phyloP scores from a whole-genome alignment of 2,888 invertebrate genomes.

The Germaria angustata region DNA sequence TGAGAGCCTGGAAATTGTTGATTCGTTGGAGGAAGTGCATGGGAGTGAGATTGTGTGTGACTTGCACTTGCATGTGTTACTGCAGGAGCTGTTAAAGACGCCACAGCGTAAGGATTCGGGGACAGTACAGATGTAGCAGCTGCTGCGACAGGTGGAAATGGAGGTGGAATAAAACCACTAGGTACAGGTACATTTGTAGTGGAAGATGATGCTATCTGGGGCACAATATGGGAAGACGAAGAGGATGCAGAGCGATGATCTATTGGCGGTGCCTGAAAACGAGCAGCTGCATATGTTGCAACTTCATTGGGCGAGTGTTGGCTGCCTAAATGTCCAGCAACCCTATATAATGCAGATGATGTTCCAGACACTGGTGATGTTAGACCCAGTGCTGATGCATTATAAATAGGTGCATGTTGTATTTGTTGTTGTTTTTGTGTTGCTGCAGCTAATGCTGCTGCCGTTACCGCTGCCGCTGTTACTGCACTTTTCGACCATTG shows the following conservation, averaged over 20 bases:
- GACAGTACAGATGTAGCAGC: slow-evolving; percentile 73
- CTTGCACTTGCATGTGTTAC: slow-evolving; percentile 18
- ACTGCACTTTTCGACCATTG: slow-evolving; percentile 77
- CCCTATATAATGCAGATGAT: slow-evolving; percentile 63
- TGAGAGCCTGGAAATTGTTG: slow-evolving; percentile 59
- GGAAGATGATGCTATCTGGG: slow-evolving; percentile 60
- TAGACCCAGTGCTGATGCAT: slow-evolving; percentile 53
- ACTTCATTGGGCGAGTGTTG: slow-evolving; percentile 48
- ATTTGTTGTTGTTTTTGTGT: slow-evolving; percentile 53
- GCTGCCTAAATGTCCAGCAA: slow-evolving; percentile 64
- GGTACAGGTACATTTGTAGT: slow-evolving; percentile 75
- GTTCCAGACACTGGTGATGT: slow-evolving; percentile 51
- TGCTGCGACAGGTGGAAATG: slow-evolving; percentile 70
- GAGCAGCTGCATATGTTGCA: slow-evolving; percentile 67
- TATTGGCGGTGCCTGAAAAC: slow-evolving; percentile 74
- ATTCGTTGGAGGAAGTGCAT: slow-evolving; percentile 51
- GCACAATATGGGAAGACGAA: slow-evolving; percentile 70
- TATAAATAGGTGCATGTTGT: slow-evolving; percentile 62
- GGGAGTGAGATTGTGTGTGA: slow-evolving; percentile 57
- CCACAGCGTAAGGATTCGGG: slow-evolving; percentile 73
- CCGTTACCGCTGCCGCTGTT: slow-evolving; percentile 65
- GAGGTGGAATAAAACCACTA: slow-evolving; percentile 75
- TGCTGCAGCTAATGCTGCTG: slow-evolving; percentile 68
- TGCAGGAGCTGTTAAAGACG: slow-evolving; percentile 44
- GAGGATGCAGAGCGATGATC: slow-evolving; percentile 69